Evolutionary conservation across 2,113 vertebrate genomes (phyloP).

Genomic region (Tor tambroides): DNA sequence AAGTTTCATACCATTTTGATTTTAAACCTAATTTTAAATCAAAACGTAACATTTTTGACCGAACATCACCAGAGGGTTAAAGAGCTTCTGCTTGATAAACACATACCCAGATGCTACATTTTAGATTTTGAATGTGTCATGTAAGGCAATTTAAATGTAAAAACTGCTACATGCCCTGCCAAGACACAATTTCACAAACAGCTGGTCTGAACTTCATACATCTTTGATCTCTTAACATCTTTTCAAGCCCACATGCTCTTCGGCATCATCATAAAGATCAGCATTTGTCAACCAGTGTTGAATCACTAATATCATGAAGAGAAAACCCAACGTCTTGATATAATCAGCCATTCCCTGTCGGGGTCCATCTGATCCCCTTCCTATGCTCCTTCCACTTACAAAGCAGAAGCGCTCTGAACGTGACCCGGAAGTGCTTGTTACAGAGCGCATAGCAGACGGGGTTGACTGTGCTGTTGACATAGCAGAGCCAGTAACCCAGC

Average conservation of each 20-base stretch:
- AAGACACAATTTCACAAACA: background rate
- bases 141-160: background rate
- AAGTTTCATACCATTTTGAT: no score
- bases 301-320: background rate
- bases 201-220: background rate
- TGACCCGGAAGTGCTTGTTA: slow-evolving; percentile 58
- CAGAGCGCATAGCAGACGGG: slow-evolving; percentile 57
- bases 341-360: slow-evolving; percentile 16
- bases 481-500: slow-evolving; percentile 61
- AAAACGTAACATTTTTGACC: no score
- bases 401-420: slow-evolving; percentile 54
- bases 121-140: background rate
- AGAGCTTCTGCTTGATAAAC: background rate
- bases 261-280: background rate
- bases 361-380: slow-evolving; percentile 40
- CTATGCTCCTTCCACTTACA: slow-evolving; percentile 47
- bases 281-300: background rate
- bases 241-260: no score
- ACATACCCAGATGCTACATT: background rate
- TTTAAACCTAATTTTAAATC: no score
- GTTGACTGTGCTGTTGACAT: slow-evolving; percentile 60
- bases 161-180: background rate
- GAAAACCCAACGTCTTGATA: background rate
- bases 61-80: background rate
- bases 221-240: background rate